Base-by-base conservation (phyloP, 2,113 vertebrate genomes). In the Noctilio leporinus region DNA sequence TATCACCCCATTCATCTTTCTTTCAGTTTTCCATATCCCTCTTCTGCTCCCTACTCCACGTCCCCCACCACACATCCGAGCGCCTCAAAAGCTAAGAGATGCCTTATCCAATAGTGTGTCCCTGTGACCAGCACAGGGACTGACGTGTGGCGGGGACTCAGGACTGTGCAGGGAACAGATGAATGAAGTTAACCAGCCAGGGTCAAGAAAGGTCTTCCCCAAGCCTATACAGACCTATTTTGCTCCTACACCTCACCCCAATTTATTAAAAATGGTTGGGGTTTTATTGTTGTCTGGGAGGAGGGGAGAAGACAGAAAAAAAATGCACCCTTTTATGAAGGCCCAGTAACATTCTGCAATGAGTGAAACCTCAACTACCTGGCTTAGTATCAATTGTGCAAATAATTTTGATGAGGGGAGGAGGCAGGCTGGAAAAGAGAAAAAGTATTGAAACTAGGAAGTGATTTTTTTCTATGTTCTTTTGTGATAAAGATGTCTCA, bases 121-220 rank as follows among this genome's bases (percentile, higher is more conserved):
- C 65, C 53, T 43, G 33, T 3, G 14, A 43, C 30, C 65, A 55
- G 45, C 62, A 11, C 26, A 20, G 19, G 26, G 43, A 35, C 73
- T 49, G 73, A 43, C 4, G 2, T 20, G 16, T 40, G 92, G 30
- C 57, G 10, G 80, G 9, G 80, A 10, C 57, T 5, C 3, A 15
- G 77, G 20, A 45, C 10, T 26, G 3, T 11, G 11, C 0, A 0
- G 33, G 22, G 7, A 6, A 16, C 0, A 5, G 73, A 70, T 78
- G 85, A 83, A 55, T 55, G 51, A 65, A 87, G 33, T 8, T n/a
- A 38, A 43, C 30, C 24, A 33, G 51, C 15, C 1, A 4, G 5
- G 12, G 43, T 17, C 38, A 16, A 59, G 30, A 22, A 38, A 49
- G 64, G 83, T 43, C 55, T 7, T 7, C 77, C 14, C 53, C 51